Conservation (phyloP, 1,140 invertebrate species). For the Papilio xuthus region DNA sequence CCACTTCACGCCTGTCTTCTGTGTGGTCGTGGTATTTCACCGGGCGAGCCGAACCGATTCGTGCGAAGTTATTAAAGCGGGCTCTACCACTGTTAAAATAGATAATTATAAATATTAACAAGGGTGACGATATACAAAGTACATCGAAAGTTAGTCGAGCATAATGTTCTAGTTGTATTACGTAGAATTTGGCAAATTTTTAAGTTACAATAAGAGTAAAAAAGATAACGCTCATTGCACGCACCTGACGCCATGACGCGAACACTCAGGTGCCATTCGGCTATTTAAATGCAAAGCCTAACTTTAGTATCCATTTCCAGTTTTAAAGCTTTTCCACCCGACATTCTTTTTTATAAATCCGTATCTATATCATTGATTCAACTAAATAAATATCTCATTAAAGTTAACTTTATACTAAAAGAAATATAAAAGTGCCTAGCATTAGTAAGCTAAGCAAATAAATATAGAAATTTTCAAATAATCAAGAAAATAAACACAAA, state of each 20-base stretch:
- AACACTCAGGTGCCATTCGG: constrained; percentile 4
- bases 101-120: too few species aligned
- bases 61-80: too few species aligned
- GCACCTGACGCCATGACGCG: not conserved
- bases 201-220: constrained; percentile 8
- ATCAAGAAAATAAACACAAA: constrained; percentile 13
- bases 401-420: not conserved
- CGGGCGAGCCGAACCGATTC: too few species aligned
- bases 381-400: not conserved
- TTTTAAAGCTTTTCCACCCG: not conserved
- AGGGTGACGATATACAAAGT: too few species aligned
- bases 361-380: not conserved
- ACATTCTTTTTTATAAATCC: not conserved
- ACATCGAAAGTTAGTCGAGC: not conserved
- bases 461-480: constrained; percentile 2
- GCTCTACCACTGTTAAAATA: too few species aligned
- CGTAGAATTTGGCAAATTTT: not conserved
- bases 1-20: too few species aligned
- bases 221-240: not conserved
- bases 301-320: constrained; percentile 4
- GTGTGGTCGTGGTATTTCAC: too few species aligned
- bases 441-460: not conserved
- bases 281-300: constrained; percentile 22
- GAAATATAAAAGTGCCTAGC: not conserved
- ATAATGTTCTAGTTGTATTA: not conserved